These are phyloP conservation scores for Datnioides undecimradiatus DNA, from an alignment of 2,113 vertebrate species.

Conservation along the genomic window DNA sequence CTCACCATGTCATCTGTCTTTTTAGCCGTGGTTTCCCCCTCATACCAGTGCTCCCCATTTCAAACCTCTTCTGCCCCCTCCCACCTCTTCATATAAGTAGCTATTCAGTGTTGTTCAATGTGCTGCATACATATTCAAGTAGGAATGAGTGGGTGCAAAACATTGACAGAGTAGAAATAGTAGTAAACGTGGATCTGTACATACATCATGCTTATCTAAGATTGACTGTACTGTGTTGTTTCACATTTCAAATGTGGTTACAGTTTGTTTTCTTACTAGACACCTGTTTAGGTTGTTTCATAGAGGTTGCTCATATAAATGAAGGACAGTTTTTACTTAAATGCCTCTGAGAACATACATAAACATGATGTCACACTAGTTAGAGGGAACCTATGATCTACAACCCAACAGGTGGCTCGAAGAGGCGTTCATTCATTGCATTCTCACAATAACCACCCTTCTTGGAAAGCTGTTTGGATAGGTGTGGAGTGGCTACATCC, in stretches of 20 bases:
- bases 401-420: slow-evolving; percentile 42
- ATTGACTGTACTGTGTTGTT: slow-evolving; percentile 1
- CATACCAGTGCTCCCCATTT: neutral
- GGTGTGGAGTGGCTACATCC: slow-evolving; percentile 14
- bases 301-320: neutral
- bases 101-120: slow-evolving; percentile 10
- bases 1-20: slow-evolving; percentile 11
- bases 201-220: neutral
- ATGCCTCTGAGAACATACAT: neutral
- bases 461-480: slow-evolving; percentile 45
- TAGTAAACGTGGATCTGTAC: neutral
- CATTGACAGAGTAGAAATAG: neutral
- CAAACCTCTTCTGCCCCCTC: neutral
- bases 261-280: neutral
- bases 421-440: slow-evolving; percentile 3
- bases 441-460: slow-evolving; percentile 20
- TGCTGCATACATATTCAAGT: neutral
- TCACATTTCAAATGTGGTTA: neutral
- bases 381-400: slow-evolving; percentile 16
- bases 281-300: neutral
- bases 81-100: slow-evolving; percentile 2
- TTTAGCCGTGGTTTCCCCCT: slow-evolving; percentile 13
- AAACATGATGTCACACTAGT: slow-evolving; percentile 35
- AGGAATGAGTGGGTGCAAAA: neutral
- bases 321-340: slow-evolving; percentile 11